phyloP scores from a whole-genome alignment of 2,113 vertebrate species.

The Sylvilagus bachmani region DNA sequence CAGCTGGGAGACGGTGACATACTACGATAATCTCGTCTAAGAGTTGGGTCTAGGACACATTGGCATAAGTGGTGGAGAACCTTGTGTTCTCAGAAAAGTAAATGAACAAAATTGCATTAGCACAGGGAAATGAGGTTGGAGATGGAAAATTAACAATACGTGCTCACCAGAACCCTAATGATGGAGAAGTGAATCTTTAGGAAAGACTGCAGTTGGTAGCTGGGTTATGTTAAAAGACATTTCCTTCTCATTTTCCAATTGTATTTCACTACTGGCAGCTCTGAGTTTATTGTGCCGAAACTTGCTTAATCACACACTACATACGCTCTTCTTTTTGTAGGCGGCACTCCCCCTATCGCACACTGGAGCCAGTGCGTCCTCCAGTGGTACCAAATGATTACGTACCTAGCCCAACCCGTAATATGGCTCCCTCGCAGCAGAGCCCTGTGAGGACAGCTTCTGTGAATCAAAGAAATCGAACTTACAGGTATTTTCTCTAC shows the following conservation, averaged over 20 bases:
- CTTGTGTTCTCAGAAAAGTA: constrained; percentile 35
- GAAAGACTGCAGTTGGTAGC: constrained; percentile 70
- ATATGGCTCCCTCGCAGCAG: constrained; percentile 95
- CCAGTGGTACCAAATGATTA: constrained; percentile 99
- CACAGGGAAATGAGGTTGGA: constrained; percentile 60
- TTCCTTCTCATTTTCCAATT: constrained; percentile 66
- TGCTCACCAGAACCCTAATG: not conserved
- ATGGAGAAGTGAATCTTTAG: constrained; percentile 38
- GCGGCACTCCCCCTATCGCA: constrained; percentile 99
- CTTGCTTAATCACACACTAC: constrained; percentile 78
- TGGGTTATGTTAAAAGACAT: constrained; percentile 67
- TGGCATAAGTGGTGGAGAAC: constrained; percentile 42
- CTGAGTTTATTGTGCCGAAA: constrained; percentile 59
- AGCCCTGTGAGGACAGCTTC: constrained; percentile 98
- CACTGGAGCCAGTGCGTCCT: constrained; percentile 98
- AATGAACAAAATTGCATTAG: constrained; percentile 60
- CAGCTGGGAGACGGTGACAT: constrained; percentile 26
- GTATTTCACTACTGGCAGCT: constrained; percentile 80
- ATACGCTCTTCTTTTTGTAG: constrained; percentile 90
- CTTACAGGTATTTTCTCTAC: constrained; percentile 96
- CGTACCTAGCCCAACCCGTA: constrained; percentile 98
- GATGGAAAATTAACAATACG: not conserved
- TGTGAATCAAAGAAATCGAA: constrained; percentile 99
- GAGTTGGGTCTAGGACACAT: constrained; percentile 24
- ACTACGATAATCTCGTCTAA: constrained; percentile 45